Evolutionary conservation across 2,797 vertebrate genomes (phyloP), one percentile per base, ranked within the genome.

Genomic region (Paratrypauchen microcephalus): DNA sequence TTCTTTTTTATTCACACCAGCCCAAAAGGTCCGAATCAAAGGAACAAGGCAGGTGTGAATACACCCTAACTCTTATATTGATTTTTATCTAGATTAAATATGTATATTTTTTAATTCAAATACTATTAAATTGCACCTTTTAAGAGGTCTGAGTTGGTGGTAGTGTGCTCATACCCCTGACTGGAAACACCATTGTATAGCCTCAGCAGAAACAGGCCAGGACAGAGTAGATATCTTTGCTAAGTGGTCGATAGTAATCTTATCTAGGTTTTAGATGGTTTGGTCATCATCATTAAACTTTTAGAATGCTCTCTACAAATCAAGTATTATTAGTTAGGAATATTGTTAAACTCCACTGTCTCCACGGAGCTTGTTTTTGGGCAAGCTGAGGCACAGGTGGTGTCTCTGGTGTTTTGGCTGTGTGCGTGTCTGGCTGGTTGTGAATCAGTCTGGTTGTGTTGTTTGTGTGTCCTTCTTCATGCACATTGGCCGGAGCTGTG

Each of bases 321-420:
- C 24, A 26, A 57, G 55, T 5, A 21, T 21, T 23, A 54, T 21
- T 23, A 54, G 60, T 45, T 45, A 45, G 41, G 41, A 45, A 45
- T 45, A 45, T 45, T 45, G 13, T 45, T 45, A 45, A 15, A 15
- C 41, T 45, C 41, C 12, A 45, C 41, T 45, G 41, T 74, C 1
- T 58, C 21, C 70, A 4, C 2, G 28, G 21, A 63, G 62, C 48
- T 41, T 68, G 69, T 69, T 47, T 75, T 78, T 62, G 50, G 4
- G 58, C 67, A 32, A 75, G 83, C 66, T 67, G 74, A 79, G 72
- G 36, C 79, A 83, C 90, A 91, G 88, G 83, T 89, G 88, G 88
- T 75, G 65, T 69, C 67, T 87, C 83, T 83, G 83, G 78, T 75
- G 56, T 74, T 79, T 76, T 87, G 82, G 87, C 85, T 57, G 59